Evolutionary conservation across 2,113 vertebrate genomes (phyloP), one percentile per base, ranked within the genome.

Genomic region (Gasterosteus nipponicus): DNA sequence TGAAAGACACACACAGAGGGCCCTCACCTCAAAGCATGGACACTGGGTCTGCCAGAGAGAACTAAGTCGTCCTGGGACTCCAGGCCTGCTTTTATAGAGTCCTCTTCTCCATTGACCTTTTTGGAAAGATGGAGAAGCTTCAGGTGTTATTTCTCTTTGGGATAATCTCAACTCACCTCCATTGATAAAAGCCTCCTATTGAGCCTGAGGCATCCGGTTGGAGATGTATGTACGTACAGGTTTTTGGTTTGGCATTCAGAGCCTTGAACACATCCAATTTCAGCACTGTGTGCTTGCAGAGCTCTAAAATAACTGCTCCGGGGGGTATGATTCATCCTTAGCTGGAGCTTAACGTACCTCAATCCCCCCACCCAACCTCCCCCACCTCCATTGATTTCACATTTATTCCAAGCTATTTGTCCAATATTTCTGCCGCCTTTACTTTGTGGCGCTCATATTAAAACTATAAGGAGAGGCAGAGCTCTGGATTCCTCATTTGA

Each of bases 1-100:
- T 89, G 65, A 91, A 89, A 87, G 75, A 76, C 39, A 69, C 54
- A 15, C 60, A 69, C 75, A 33, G 3, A 8, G 39, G 9, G 68
- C 75, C 71, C 75, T 78, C 76, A 68, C 81, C 76, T 86, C 51
- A 77, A 80, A 79, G 73, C 53, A 38, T 62, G 72, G 73, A 78
- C 2, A n/a, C 46, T 44, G 65, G 31, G 0, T 39, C 31, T 59
- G 66, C 51, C 46, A 49, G 57, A 46, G 51, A 69, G 42, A 62
- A 54, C 69, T 49, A 18, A 75, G 51, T 44, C 70, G 49, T 81
- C 72, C 65, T 75, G 38, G 33, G 83, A 82, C 81, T 73, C 75
- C 67, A 16, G 22, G 41, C 5, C 56, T 70, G 33, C 66, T 75
- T 81, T 82, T 71, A 60, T 16, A 47, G 46, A 58, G 64, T 58